These are phyloP conservation scores for Sceloporus tristichus DNA, from an alignment of 2,113 vertebrate genomes.

Conservation along the genomic window DNA sequence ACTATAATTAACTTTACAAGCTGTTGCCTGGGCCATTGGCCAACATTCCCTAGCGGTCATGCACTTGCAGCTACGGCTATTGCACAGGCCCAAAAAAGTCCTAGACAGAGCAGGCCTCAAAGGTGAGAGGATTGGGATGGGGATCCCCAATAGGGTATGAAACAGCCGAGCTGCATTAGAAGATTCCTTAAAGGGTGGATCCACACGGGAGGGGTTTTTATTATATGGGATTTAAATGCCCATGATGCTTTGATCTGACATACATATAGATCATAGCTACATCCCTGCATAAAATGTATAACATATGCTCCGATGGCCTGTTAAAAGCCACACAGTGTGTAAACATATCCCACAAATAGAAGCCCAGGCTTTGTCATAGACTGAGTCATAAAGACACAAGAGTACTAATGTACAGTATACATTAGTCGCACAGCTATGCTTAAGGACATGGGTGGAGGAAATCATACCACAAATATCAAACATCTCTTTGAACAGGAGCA, in stretches of 20 bases:
- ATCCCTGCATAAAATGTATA: too few relatives aligned
- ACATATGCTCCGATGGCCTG: background rate
- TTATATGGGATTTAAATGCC: background rate
- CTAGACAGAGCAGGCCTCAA: background rate
- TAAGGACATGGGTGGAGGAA: background rate
- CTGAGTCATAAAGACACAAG: background rate
- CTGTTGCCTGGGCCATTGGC: background rate
- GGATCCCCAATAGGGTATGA: background rate
- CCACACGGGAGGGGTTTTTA: constrained; percentile 8
- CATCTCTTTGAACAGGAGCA: too few relatives aligned
- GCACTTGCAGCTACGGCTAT: background rate
- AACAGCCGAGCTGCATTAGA: too few relatives aligned
- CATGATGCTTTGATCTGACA: background rate
- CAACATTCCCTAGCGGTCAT: constrained; percentile 6
- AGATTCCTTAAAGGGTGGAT: background rate
- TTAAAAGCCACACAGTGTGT: background rate
- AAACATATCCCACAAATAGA: background rate
- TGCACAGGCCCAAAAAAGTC: background rate
- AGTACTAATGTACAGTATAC: background rate
- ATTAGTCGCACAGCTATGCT: background rate
- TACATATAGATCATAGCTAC: background rate
- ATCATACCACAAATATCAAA: too few relatives aligned
- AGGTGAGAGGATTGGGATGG: constrained; percentile 26
- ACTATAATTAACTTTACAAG: constrained; percentile 69
- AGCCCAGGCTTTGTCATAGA: background rate